Evolutionary conservation across 2,113 vertebrate species (phyloP).

Genomic region (Muntiacus reevesi): DNA sequence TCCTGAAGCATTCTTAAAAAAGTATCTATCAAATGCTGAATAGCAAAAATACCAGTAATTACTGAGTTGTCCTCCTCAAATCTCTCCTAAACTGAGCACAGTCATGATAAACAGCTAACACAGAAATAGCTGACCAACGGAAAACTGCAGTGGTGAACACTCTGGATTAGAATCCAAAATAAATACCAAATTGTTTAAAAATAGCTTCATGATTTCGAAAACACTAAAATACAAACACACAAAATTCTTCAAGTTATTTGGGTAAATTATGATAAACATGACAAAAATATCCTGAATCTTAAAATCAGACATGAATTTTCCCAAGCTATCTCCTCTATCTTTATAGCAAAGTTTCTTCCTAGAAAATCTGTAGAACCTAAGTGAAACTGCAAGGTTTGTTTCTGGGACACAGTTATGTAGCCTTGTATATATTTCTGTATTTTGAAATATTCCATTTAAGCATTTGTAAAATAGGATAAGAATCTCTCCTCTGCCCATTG

Average conservation of each 20-base stretch:
- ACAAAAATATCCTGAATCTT: constrained; percentile 15
- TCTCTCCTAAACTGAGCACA: not conserved
- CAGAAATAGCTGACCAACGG: not conserved
- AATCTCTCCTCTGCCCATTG: not conserved
- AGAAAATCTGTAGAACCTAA: not conserved
- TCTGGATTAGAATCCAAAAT: constrained; percentile 28
- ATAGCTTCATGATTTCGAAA: constrained; percentile 24
- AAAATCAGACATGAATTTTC: constrained; percentile 11
- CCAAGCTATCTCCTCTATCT: not conserved
- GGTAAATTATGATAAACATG: constrained; percentile 9
- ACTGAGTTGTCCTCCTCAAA: not conserved
- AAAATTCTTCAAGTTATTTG: constrained; percentile 31
- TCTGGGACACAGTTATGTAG: not conserved
- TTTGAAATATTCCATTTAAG: not conserved
- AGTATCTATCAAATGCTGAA: not conserved
- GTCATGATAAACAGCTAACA: not conserved
- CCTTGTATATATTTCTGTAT: not conserved
- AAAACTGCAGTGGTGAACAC: not conserved
- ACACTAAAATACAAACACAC: constrained; percentile 33
- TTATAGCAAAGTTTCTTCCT: not conserved
- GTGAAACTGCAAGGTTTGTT: not conserved
- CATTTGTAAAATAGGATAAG: not conserved
- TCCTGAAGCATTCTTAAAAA: constrained; percentile 10
- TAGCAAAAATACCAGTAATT: not conserved
- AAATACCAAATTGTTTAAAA: constrained; percentile 46